Base-by-base conservation (phyloP, 2,113 vertebrate genomes). In the Lycaon pictus region DNA sequence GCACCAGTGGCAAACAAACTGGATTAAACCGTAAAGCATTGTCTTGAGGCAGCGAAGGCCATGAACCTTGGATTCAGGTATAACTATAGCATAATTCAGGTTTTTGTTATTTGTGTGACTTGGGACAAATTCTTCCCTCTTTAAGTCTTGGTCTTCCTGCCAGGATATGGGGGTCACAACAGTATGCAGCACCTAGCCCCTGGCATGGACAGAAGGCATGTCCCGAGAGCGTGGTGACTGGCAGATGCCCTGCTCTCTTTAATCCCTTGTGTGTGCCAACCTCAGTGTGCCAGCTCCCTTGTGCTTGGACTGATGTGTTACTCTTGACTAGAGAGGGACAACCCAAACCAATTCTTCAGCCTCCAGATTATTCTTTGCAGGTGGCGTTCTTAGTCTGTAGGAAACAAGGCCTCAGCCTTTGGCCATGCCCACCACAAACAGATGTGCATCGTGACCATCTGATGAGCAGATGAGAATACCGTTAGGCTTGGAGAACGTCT, bases 361-460 rank as follows among this genome's bases (percentile, higher is more conserved):
- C 13, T 55, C 53, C 9, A 55, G 25, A 27, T 15, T 55, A 20
- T 32, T 63, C 53, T 15, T 27, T 43, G 65, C 20, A 6, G 63
- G 20, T 72, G 82, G 37, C 6, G 29, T 71, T 95, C 43, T 9
- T 17, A 56, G 67, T 56, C 43, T 13, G 7, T 56, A 15, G n/a
- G n/a, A 27, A 58, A 67, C 1, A 20, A 29, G 48, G 17, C 51
- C 27, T 55, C 5, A 4, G 16, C 43, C 17, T 32, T 76, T 13
- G 2, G 35, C n/a, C 3, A 1, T 7, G 8, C 55, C 53, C 0
- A 29, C 3, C 16, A 10, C 5, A n/a, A 6, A 60, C 22, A 69
- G 22, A 23, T 17, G 63, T 25, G n/a, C 9, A 6, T 11, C 3
- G 71, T n/a, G 65, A 55, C 16, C 9, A 11, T 48, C 9, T 81